Conservation (phyloP, 2,888 invertebrate genomes). For the Lagria hirta region DNA sequence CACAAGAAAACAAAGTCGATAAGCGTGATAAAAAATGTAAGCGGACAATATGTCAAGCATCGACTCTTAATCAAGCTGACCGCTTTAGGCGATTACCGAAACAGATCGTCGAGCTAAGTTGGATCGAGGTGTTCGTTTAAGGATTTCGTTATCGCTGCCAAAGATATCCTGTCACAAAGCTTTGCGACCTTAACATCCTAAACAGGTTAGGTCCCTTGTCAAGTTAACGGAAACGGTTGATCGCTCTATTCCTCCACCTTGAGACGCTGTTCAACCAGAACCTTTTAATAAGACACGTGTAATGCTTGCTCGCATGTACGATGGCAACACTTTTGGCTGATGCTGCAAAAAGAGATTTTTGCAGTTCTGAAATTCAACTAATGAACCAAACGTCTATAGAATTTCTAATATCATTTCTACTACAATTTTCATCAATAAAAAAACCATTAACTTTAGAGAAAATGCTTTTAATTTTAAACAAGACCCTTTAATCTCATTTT, state of each 20-base stretch:
- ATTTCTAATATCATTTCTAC: too few relatives aligned
- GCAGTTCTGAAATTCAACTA: neutral
- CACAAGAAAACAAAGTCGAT: slow-evolving; percentile 30
- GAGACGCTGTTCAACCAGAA: slow-evolving; percentile 15
- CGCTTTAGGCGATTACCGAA: slow-evolving; percentile 32
- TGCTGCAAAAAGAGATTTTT: neutral
- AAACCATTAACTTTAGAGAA: too few relatives aligned
- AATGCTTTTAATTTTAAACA: too few relatives aligned
- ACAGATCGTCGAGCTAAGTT: slow-evolving; percentile 26
- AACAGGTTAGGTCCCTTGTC: slow-evolving; percentile 26
- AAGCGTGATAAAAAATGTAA: slow-evolving; percentile 35
- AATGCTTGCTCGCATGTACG: slow-evolving; percentile 16
- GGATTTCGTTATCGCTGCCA: slow-evolving; percentile 29
- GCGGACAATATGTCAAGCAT: slow-evolving; percentile 37
- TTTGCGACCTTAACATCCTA: slow-evolving; percentile 26
- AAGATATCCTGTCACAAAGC: slow-evolving; percentile 29
- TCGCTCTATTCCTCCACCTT: slow-evolving; percentile 21
- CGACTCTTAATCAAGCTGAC: slow-evolving; percentile 35
- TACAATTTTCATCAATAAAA: too few relatives aligned
- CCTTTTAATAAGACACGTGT: slow-evolving; percentile 22
- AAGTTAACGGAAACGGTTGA: slow-evolving; percentile 24
- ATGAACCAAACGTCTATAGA: slow-evolving; percentile 1
- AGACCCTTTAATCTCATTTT: too few relatives aligned
- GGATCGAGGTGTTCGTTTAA: slow-evolving; percentile 25
- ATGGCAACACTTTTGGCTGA: neutral